Percentiles rank a stretch among this genome's conserved stretches.
Evolutionary conservation across 2,888 invertebrate genomes (phyloP).

Genomic region (Xanthorhoe spadicearia): DNA sequence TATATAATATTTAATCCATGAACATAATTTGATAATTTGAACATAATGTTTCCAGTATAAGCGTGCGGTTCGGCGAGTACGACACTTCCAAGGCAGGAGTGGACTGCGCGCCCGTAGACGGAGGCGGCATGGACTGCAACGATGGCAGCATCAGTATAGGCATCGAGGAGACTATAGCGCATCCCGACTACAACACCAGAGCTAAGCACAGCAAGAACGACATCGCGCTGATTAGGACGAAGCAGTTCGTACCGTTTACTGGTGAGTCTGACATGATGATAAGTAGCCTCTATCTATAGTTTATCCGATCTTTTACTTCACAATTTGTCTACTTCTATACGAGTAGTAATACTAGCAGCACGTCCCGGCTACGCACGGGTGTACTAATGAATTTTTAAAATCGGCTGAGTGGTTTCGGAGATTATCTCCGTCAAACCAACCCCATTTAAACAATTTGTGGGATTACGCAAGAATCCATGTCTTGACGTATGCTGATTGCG

Average conservation of each 20-base stretch:
- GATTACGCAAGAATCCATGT: too few species aligned
- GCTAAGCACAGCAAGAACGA: slow-evolving; percentile 59
- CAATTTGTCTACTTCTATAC: too few species aligned
- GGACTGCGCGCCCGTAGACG: slow-evolving; percentile 66
- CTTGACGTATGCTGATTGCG: too few species aligned
- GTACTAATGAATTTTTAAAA: too few species aligned
- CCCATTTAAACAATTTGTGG: too few species aligned
- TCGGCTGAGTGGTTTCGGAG: too few species aligned
- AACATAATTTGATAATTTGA: not conserved
- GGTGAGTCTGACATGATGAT: slow-evolving; percentile 52
- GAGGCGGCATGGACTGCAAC: slow-evolving; percentile 68
- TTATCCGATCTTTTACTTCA: too few species aligned
- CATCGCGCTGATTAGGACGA: slow-evolving; percentile 76
- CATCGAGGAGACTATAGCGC: slow-evolving; percentile 67
- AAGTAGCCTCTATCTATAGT: too few species aligned
- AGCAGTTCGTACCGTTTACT: slow-evolving; percentile 64
- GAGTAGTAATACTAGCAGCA: too few species aligned
- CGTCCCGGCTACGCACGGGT: too few species aligned
- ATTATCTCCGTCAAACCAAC: too few species aligned
- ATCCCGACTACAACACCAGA: slow-evolving; percentile 65
- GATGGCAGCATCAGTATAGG: slow-evolving; percentile 64
- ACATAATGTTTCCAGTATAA: slow-evolving; percentile 50
- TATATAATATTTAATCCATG: not conserved
- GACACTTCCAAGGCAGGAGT: slow-evolving; percentile 59
- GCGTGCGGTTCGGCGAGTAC: slow-evolving; percentile 76